Evolutionary conservation across 2,797 vertebrate species (phyloP).

Genomic region (Tamandua tetradactyla): DNA sequence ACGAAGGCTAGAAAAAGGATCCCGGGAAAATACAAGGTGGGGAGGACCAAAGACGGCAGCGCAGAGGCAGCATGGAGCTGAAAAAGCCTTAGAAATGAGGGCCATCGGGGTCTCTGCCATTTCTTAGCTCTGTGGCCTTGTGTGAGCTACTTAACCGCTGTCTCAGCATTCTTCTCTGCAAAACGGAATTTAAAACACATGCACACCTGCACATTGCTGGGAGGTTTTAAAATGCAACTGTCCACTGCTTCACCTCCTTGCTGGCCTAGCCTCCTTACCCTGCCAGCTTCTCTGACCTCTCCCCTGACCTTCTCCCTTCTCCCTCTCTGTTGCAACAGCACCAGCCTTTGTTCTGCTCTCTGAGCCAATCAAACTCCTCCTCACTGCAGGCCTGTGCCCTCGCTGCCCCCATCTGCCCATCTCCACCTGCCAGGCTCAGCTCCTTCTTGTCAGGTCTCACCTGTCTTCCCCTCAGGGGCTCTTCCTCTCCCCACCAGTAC

Average conservation of each 20-base stretch:
- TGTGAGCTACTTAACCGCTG: background rate
- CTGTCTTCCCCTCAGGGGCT: background rate
- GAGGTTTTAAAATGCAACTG: background rate
- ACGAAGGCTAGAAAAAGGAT: background rate
- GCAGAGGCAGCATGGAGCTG: background rate
- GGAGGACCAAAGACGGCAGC: background rate
- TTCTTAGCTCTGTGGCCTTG: accelerated
- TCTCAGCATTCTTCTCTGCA: background rate
- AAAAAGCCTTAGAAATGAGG: background rate
- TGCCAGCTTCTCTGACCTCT: background rate
- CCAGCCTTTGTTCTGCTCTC: background rate
- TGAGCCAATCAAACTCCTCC: background rate
- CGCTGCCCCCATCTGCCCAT: background rate
- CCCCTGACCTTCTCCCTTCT: background rate
- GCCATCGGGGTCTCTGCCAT: accelerated
- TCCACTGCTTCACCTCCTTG: background rate
- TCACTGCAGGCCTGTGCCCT: background rate
- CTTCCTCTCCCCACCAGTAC: background rate
- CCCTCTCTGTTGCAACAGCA: background rate
- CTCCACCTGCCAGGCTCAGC: background rate
- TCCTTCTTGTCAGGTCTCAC: background rate
- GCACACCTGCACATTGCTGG: accelerated
- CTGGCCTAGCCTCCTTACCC: no score
- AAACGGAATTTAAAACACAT: background rate
- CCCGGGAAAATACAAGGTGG: accelerated